Evolutionary conservation across 2,797 vertebrate genomes (phyloP), one percentile per base, ranked within the genome.

Genomic region (Loriculus beryllinus): DNA sequence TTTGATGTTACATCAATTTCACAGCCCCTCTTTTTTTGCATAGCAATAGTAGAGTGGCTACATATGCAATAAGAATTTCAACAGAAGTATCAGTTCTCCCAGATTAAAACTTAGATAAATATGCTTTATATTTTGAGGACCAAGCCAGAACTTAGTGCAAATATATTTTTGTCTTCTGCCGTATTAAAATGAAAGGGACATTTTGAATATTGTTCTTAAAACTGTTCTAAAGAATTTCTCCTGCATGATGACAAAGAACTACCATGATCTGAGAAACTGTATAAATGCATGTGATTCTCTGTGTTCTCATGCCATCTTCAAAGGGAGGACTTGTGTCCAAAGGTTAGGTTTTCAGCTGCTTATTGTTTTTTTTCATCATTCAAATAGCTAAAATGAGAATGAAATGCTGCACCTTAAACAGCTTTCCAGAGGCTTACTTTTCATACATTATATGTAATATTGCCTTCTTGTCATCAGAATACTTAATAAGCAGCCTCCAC

Each of bases 401-500:
- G 33, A 91, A 92, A 40, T 35, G 6, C 8, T 60, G 35, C 51
- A 56, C 42, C 78, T 90, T 71, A 57, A 83, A 56, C 40, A 69
- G 6, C 12, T 68, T 84, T 92, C n/a, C 47, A 29, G 37, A 79
- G 33, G 22, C 35, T 95, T 82, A 43, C 15, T 88, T 88, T 93
- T 65, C 90, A 91, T 64, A 77, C 12, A 39, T 54, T 54, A 47
- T 62, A 43, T 33, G 76, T 90, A 94, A 74, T 74, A 84, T 15
- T 89, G 37, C 40, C 60, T 84, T 90, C 65, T 79, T 90, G 43
- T 84, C 78, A 94, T 62, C 26, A 11, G 95, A 88, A 67, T n/a
- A 79, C 90, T 95, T 92, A 93, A 93, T 96, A 88, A 93, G 57
- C 71, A 92, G 39, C 35, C 69, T 89, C 71, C 65, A 39, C 47